These are phyloP conservation scores for Peromyscus eremicus DNA, from an alignment of 2,797 vertebrate genomes.

Conservation along the genomic window DNA sequence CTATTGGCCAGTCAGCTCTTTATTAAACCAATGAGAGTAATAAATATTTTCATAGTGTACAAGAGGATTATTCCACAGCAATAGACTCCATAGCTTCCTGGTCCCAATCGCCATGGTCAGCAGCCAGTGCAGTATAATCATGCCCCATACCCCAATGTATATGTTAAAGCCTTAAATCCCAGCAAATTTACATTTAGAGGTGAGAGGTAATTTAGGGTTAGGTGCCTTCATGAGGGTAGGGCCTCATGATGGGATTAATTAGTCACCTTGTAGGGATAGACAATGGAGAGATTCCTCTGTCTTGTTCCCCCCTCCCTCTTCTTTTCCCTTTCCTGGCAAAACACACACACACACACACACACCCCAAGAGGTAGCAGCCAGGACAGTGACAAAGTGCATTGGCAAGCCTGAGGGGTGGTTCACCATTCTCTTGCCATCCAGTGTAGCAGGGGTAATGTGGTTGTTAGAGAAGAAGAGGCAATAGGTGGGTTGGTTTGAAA, in stretches of 20 bases:
- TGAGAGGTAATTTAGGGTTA: not conserved
- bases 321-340: not conserved
- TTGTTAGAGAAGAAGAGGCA: not conserved
- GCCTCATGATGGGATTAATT: not conserved
- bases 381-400: not conserved
- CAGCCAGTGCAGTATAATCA: not conserved
- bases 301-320: not conserved
- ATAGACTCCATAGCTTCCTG: not conserved
- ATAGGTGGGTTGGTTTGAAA: not conserved
- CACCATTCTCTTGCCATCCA: not conserved
- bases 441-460: not conserved
- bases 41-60: too few relatives aligned
- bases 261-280: not conserved
- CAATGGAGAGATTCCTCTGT: not conserved
- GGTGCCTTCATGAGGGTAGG: not conserved
- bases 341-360: not conserved
- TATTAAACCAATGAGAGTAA: too few relatives aligned
- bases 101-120: not conserved
- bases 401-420: not conserved
- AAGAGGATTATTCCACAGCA: too few relatives aligned
- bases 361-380: not conserved
- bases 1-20: too few relatives aligned
- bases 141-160: not conserved
- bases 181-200: not conserved
- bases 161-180: not conserved